A percentile compares a stretch with the other conserved stretches of the same genome.
Evolutionary conservation across 1,140 invertebrate genomes (phyloP).

Genomic region (Drosophila tsacasi): DNA sequence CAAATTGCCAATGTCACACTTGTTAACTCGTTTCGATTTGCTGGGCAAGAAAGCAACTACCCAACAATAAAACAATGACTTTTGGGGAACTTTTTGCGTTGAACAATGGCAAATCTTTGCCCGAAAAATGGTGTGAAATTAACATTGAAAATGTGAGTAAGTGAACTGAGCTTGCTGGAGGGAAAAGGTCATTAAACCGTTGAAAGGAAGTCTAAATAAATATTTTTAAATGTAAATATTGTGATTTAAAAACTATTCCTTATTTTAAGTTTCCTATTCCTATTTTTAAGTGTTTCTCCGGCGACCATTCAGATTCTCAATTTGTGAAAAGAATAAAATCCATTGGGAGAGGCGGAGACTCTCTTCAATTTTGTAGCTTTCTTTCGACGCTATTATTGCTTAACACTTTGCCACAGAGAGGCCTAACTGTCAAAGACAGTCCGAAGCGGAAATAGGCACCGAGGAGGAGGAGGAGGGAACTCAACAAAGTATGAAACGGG

Average conservation of each 20-base stretch:
- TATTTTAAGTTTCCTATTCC: too few species aligned
- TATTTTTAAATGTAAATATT: neutral
- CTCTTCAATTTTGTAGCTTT: conserved; percentile 31
- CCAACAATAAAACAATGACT: conserved; percentile 26
- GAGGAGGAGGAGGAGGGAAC: neutral
- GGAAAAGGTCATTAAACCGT: conserved; percentile 7
- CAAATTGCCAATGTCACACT: conserved; percentile 81
- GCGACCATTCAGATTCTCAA: neutral
- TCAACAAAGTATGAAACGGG: conserved; percentile 29
- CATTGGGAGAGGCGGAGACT: neutral
- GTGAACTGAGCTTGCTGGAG: neutral
- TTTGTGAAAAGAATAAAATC: neutral
- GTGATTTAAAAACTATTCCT: neutral
- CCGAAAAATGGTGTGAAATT: conserved; percentile 39
- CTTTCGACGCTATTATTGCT: conserved; percentile 26
- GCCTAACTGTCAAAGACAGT: conserved; percentile 37
- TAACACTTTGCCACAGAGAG: conserved; percentile 32
- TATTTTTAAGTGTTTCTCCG: too few species aligned
- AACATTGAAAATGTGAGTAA: conserved; percentile 14
- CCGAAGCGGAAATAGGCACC: conserved; percentile 32
- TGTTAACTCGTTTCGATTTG: conserved; percentile 72
- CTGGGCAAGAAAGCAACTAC: conserved; percentile 54
- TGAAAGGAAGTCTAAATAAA: neutral
- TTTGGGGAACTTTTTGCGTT: conserved; percentile 11
- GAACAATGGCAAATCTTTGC: conserved; percentile 15